Base-by-base conservation (phyloP, 23 tunicate genomes). In the Corella eumyota region DNA sequence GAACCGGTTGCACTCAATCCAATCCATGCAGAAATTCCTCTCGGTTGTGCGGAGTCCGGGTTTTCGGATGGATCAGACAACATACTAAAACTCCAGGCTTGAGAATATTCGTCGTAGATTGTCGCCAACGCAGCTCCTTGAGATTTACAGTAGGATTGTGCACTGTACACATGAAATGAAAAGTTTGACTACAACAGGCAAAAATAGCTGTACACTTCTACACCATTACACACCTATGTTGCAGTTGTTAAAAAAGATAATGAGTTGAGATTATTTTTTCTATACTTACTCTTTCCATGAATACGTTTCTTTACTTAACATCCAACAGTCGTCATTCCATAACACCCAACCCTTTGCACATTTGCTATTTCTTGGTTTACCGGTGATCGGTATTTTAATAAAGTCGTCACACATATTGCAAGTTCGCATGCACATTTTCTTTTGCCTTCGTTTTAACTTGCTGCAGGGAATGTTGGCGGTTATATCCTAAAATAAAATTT, bases 281-380 rank as follows among this genome's bases (percentile, higher is more conserved):
- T n/a, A 7, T 32, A 31, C 78, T 68, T 45, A 84, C 94, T 46
- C 76, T n/a, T 84, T 64, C 94, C 94, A 84, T 19, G 78, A 72
- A 60, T 66, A 35, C 19, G 79, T 55, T 1, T 72, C 76, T 50
- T 79, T 72, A 11, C 88, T 66, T 0, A 88, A 62, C 25, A 56
- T 38, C 81, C 81, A 88, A 40, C 96, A 88, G 28, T 88, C 96
- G 1, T 73, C 61, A 45, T 88, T 79, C 87, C 87, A 88, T 4
- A 30, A 56, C 22, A 50, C 52, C 96, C 96, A 88, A 17, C 88
- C 96, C 29, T 61, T 55, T 35, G 54, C 32, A 68, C 96, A 88
- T 32, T 68, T 67, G 33, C 53, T 60, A 2, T 58, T 23, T 15
- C 63, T 24, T 3, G 49, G 44, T 2, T 59, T 38, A 7, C 11